A percentile compares a stretch with the other conserved stretches of the same genome.
Conservation (phyloP, 2,888 invertebrate genomes). For the Monoplex corrugatus region DNA sequence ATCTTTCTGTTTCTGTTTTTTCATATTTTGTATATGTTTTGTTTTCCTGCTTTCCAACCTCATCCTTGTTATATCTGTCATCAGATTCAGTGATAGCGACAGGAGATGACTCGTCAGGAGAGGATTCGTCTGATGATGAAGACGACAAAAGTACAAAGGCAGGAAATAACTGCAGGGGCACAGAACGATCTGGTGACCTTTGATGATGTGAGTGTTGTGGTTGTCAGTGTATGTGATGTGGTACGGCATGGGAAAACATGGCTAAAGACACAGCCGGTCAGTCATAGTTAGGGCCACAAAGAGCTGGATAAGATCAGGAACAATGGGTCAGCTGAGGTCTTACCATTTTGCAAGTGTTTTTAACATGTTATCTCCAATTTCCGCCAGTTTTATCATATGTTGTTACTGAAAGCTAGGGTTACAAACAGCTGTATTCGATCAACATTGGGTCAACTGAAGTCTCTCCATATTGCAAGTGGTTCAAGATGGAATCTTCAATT, state of each 20-base stretch:
- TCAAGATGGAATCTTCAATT: too few relatives aligned
- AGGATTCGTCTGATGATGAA: constrained; percentile 71
- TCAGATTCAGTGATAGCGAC: constrained; percentile 55
- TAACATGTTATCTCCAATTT: too few relatives aligned
- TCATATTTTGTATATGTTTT: neutral
- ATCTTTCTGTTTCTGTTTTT: neutral
- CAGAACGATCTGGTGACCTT: constrained; percentile 46
- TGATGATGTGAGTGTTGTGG: constrained; percentile 53
- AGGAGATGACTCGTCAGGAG: constrained; percentile 66
- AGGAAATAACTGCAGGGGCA: constrained; percentile 55
- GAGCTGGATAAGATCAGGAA: too few relatives aligned
- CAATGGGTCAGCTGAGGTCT: too few relatives aligned
- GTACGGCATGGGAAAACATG: neutral
- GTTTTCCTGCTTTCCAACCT: neutral
- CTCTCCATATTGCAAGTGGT: too few relatives aligned
- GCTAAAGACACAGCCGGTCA: neutral
- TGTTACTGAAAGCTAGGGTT: too few relatives aligned
- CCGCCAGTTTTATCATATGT: too few relatives aligned
- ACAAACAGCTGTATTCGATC: too few relatives aligned
- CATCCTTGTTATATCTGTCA: neutral
- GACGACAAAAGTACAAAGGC: constrained; percentile 58
- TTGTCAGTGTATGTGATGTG: too few relatives aligned
- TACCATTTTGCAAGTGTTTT: too few relatives aligned
- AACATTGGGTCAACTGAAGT: too few relatives aligned
- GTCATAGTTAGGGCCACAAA: neutral